Base-by-base conservation (phyloP, 2,888 invertebrate genomes). In the Ischnura elegans region DNA sequence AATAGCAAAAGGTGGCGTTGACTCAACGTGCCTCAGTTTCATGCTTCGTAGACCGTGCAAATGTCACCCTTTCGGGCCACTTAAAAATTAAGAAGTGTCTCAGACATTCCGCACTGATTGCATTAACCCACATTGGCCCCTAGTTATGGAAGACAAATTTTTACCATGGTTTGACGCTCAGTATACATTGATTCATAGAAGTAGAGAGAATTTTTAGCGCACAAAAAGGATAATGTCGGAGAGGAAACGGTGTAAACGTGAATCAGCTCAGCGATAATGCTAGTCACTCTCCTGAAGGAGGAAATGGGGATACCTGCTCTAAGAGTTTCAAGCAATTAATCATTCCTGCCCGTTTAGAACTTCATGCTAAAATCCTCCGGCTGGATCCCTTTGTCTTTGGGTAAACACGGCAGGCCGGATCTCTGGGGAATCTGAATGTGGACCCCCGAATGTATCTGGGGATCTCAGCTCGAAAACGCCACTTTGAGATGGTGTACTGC, bases 301-400 rank as follows among this genome's bases (percentile, higher is more conserved):
- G 76, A 76, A 76, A 76, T 13, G 16, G 76, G 76, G 76, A 10
- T 76, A 36, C 6, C 36, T 76, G 16, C 76, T 10, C 36, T 4
- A n/a, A 61, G 61, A 61, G 61, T 61, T 61, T 61, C 8, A n/a
- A 61, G 76, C 76, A 36, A 76, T 76, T 76, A 76, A 76, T 76
- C 76, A 76, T 76, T 29, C 13, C 36, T 76, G 10, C 76, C 76
- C 5, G 8, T 76, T 13, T 29, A 36, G 76, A 10, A n/a, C 76
- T 76, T 76, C 76, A 29, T 36, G 76, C 2, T 76, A 13, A 76
- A 76, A 8, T 76, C 76, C 76, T 2, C 36, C 29, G 76, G 76
- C 13, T 76, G 10, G 36, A 76, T 76, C 76, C 76, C 29, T 76
- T 76, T 36, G 76, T 76, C 76, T 76, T 10, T 36, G 29, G 76